A percentile compares a stretch with the other conserved stretches of the same genome.
Evolutionary conservation across 2,888 invertebrate species (phyloP).

Genomic region (Lottia scabra): DNA sequence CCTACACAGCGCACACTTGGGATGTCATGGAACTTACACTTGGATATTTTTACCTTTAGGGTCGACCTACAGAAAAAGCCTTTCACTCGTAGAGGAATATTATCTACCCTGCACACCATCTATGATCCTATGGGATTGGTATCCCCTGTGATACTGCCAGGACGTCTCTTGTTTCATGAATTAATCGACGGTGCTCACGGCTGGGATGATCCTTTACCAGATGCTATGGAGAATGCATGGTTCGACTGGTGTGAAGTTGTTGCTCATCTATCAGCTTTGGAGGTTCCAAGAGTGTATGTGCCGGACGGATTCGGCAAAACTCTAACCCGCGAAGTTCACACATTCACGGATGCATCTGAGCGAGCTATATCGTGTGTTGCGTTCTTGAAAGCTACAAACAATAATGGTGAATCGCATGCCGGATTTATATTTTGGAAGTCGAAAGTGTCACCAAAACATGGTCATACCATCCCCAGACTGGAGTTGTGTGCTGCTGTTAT

Average conservation of each 20-base stretch:
- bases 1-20: slow-evolving; percentile 16
- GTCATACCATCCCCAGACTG: slow-evolving; percentile 20
- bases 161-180: slow-evolving; percentile 15
- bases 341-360: too few species aligned
- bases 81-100: slow-evolving; percentile 16
- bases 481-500: slow-evolving; percentile 23
- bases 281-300: too few species aligned
- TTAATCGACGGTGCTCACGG: neutral
- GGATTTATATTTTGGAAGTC: neutral
- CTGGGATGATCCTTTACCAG: slow-evolving; percentile 19
- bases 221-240: too few species aligned
- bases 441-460: slow-evolving; percentile 18
- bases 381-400: too few species aligned
- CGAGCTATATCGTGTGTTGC: too few species aligned
- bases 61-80: slow-evolving; percentile 14
- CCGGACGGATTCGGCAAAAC: too few species aligned
- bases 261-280: too few species aligned
- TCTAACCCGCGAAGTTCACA: too few species aligned
- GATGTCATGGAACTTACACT: slow-evolving; percentile 15
- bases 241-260: too few species aligned
- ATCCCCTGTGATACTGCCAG: slow-evolving; percentile 16
- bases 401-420: too few species aligned
- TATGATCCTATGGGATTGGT: slow-evolving; percentile 21
- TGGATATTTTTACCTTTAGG: slow-evolving; percentile 10
- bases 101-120: slow-evolving; percentile 20